These are phyloP conservation scores for Pardosa pseudoannulata DNA, from an alignment of 2,888 invertebrate genomes.

Conservation along the genomic window DNA sequence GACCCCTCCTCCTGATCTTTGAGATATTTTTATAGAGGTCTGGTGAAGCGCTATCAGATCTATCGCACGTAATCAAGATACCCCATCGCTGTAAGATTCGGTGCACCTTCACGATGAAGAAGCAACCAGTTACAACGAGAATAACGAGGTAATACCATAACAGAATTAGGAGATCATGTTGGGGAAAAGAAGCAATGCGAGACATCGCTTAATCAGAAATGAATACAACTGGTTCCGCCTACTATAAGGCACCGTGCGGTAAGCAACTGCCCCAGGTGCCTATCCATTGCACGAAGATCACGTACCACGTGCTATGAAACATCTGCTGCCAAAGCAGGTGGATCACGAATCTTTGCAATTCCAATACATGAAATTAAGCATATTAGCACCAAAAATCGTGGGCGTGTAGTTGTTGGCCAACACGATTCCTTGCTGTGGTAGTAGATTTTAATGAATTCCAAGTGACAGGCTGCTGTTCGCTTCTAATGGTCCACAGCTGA, in stretches of 20 bases:
- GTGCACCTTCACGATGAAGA: too few relatives aligned
- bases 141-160: background rate
- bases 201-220: background rate
- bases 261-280: slow-evolving; percentile 3
- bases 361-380: background rate
- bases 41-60: too few relatives aligned
- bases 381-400: background rate
- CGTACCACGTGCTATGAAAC: slow-evolving; percentile 35
- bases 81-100: too few relatives aligned
- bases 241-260: slow-evolving; percentile 3
- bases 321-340: slow-evolving; percentile 39
- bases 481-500: slow-evolving; percentile 1
- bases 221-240: background rate
- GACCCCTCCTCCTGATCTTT: too few relatives aligned
- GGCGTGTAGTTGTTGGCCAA: slow-evolving; percentile 6
- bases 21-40: too few relatives aligned
- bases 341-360: slow-evolving; percentile 9
- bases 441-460: background rate
- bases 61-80: too few relatives aligned
- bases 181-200: background rate
- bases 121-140: too few relatives aligned
- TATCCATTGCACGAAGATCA: slow-evolving; percentile 26
- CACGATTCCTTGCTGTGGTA: background rate
- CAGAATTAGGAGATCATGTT: background rate
- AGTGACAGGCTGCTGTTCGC: background rate